These are phyloP conservation scores for Marcusenius ussheri DNA, from an alignment of 2,113 vertebrate species.

Conservation along the genomic window DNA sequence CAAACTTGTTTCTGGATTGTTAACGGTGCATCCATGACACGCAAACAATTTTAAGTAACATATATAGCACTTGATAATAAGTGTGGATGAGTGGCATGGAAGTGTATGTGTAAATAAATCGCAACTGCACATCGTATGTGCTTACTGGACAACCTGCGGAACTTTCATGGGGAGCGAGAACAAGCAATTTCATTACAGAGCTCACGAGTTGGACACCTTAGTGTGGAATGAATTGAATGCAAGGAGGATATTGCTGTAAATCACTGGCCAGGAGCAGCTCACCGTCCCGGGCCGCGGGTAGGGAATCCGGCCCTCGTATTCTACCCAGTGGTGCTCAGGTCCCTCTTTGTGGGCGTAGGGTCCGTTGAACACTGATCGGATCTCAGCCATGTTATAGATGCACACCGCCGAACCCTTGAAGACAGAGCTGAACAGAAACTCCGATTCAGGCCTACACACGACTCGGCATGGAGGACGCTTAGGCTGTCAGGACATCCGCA, in stretches of 20 bases:
- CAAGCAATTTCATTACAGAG: neutral
- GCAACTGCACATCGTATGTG: neutral
- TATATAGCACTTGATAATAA: neutral
- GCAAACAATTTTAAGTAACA: neutral
- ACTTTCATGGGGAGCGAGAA: neutral
- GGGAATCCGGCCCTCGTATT: constrained; percentile 85
- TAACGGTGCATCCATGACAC: neutral
- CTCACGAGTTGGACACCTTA: neutral
- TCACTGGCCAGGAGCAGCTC: neutral
- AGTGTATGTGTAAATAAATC: neutral
- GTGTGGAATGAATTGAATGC: neutral
- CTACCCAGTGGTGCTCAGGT: constrained; percentile 87
- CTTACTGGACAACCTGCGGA: neutral
- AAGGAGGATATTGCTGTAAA: neutral
- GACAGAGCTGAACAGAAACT: constrained; percentile 67
- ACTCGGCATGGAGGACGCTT: neutral
- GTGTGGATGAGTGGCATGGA: neutral
- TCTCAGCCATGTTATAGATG: constrained; percentile 90
- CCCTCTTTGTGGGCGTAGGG: constrained; percentile 96
- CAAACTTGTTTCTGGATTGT: too few relatives aligned
- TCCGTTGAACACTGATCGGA: constrained; percentile 87
- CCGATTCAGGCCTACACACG: neutral
- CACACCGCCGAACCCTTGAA: constrained; percentile 96
- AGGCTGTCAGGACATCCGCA: neutral
- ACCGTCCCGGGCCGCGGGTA: constrained; percentile 90